Base-by-base conservation (phyloP, 1,140 invertebrate species). In the Heterodera carotae region DNA sequence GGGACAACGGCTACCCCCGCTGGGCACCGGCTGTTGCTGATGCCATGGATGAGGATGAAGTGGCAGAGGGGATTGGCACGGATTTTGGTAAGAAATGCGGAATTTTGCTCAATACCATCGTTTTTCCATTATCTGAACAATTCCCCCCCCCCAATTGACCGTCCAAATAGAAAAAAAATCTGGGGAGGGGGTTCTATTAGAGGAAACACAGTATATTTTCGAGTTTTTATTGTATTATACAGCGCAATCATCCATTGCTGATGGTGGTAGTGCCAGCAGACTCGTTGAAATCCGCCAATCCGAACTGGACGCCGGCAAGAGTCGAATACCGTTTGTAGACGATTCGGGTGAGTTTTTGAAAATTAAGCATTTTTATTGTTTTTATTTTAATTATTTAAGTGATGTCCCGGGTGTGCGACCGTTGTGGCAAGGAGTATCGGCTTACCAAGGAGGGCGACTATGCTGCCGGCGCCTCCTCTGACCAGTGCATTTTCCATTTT, bases 401-500 rank as follows among this genome's bases (percentile, higher is more conserved):
- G 31, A 48, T 82, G 22, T 69, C 33, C 27, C 56, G 91, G 73
- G 88, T 89, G 18, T 95, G 94, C 88, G 90, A 91, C 10, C 90
- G 94, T 39, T 95, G 94, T 89, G 89, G 90, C 36, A 90, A 90
- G 79, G 89, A 89, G 34, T 95, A 94, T 86, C 89, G 91, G 77
- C 90, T 93, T 31, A 88, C 88, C 3, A 89, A 90, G 25, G 89
- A 91, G 34, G 92, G 92, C 25, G 91, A 92, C 79, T 93, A 93
- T 84, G 15, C 29, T 10, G 10, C 27, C 1, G 69, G 48, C 18
- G 80, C 92, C 3, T 90, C 89, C 0, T 86, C 90, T 36, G 92
- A 94, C 68, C 88, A 90, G 29, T 96, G 94, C 88, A 74, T 89
- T 0, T 93, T 94, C 86, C 94, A 96, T 84, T 94, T 92, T 91